A percentile compares a stretch with the other conserved stretches of the same genome.
Conservation (phyloP, 2,888 invertebrate genomes). For the Drosophila algonquin region DNA sequence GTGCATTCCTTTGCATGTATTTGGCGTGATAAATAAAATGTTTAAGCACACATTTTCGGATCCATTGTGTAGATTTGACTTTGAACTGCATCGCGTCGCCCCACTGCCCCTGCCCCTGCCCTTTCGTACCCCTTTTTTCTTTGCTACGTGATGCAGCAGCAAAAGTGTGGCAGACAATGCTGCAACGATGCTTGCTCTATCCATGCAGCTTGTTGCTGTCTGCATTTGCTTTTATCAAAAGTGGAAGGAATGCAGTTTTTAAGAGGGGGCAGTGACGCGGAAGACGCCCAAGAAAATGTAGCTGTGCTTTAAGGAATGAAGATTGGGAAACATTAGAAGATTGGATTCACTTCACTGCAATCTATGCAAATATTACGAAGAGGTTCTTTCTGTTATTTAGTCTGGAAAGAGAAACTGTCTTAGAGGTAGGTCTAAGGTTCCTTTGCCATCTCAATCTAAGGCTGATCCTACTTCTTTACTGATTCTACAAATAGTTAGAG, state of each 20-base stretch:
- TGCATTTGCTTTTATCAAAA: conserved; percentile 49
- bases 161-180: conserved; percentile 24
- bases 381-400: no score
- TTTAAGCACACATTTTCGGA: conserved; percentile 76
- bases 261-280: background rate
- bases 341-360: no score
- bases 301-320: no score
- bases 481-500: no score
- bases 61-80: conserved; percentile 75
- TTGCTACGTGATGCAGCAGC: conserved; percentile 52
- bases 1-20: conserved; percentile 58
- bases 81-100: conserved; percentile 53
- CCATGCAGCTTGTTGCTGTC: conserved; percentile 25
- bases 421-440: no score
- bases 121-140: conserved; percentile 1
- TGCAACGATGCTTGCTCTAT: no score
- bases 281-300: background rate
- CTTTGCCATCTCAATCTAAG: no score
- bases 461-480: no score
- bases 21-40: conserved; percentile 79
- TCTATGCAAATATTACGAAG: no score
- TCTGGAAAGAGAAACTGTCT: no score
- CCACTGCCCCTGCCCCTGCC: conserved; percentile 3
- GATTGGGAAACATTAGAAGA: no score
- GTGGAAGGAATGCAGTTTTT: conserved; percentile 17